Percentiles rank a stretch among this genome's conserved stretches.
Conservation (phyloP, 2,888 invertebrate species). For the Himalopsyche tibetana region DNA sequence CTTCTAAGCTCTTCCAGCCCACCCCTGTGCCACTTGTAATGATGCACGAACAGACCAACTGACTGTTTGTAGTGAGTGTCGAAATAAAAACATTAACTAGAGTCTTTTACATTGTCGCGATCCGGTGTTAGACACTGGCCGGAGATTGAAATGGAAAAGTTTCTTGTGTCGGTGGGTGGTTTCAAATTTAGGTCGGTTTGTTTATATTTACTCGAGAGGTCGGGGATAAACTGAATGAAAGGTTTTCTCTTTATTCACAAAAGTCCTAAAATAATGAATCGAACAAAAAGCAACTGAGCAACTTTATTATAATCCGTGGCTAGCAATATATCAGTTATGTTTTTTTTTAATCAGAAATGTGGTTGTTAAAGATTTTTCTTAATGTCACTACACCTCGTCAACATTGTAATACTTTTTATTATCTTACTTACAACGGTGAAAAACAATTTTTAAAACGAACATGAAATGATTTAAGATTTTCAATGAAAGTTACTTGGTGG, state of each 20-base stretch:
- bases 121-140: constrained; percentile 38
- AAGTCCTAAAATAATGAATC: background rate
- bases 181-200: constrained; percentile 31
- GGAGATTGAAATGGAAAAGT: constrained; percentile 46
- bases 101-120: constrained; percentile 13
- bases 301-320: too few relatives aligned
- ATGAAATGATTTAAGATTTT: too few relatives aligned
- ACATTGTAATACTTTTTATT: too few relatives aligned
- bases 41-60: background rate
- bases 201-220: constrained; percentile 5
- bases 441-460: too few relatives aligned
- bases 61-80: background rate
- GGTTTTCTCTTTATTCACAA: background rate
- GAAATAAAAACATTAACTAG: constrained; percentile 12
- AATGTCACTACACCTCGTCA: too few relatives aligned
- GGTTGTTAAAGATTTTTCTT: too few relatives aligned
- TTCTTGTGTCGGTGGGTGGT: constrained; percentile 4
- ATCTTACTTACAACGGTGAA: too few relatives aligned
- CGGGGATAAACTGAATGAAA: background rate
- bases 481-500: too few relatives aligned
- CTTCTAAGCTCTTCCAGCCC: too few relatives aligned
- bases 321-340: too few relatives aligned
- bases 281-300: background rate
- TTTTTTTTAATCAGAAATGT: too few relatives aligned
- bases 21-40: background rate